Evolutionary conservation across 2,113 vertebrate species (phyloP), one percentile per base, ranked within the genome.

Genomic region (Lipotes vexillifer): DNA sequence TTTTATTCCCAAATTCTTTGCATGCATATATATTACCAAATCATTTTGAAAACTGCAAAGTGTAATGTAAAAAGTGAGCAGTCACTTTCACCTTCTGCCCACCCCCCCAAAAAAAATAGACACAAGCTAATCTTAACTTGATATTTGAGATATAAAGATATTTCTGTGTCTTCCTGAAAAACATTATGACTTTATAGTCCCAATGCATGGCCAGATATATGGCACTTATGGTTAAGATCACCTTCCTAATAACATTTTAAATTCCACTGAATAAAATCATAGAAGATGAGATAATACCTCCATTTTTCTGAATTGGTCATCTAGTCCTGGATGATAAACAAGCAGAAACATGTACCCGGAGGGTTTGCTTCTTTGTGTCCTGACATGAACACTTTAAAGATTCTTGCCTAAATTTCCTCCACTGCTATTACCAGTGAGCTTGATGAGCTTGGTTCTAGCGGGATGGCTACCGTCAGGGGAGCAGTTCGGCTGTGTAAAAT

Each of bases 401-500:
- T 44, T 77, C n/a, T 86, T 93, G 74, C 46, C 89, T 89, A 5
- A 57, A 29, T 83, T 66, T 87, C 23, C 36, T 87, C 15, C 25
- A 59, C 23, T 95, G 65, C 63, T 91, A 88, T 83, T 65, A 95
- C 46, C 41, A 71, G 41, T 80, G 97, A 92, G 6, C 72, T 68
- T 66, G 65, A 95, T 94, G 36, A 94, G 88, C 92, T 96, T 88
- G 88, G 75, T 96, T 72, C 81, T 97, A 87, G 87, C 1, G 10
- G 61, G 86, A 93, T 66, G 7, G 63, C 93, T 97, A 59, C 63
- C 96, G 85, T 90, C 92, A 94, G 95, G 20, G 38, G 91, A 98
- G 92, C 77, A 95, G 69, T 78, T 87, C 2, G 13, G 87, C 91
- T 68, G 20, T 77, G 68, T 75, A 97, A 98, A 98, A 96, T 93